These are phyloP conservation scores for Anhinga anhinga DNA, from an alignment of 2,113 vertebrate species.

Conservation along the genomic window DNA sequence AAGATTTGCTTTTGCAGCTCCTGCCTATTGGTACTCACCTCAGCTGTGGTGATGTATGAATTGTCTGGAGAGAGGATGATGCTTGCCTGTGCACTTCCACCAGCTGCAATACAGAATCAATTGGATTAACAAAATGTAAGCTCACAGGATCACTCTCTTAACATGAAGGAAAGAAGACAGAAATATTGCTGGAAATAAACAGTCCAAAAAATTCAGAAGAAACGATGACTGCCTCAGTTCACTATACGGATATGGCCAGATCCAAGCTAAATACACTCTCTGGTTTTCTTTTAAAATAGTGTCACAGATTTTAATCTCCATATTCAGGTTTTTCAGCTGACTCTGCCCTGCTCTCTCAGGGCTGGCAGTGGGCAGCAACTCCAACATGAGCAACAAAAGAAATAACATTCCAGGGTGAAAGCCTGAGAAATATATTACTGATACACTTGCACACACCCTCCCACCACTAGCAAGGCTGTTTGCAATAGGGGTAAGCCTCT, in stretches of 20 bases:
- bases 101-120: not conserved
- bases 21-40: not conserved
- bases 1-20: not conserved
- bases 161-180: not conserved
- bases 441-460: not conserved
- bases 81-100: not conserved
- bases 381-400: not conserved
- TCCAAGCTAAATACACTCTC: not conserved
- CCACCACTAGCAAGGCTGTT: not conserved
- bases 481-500: rapidly evolving
- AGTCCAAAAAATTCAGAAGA: not conserved
- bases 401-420: not conserved
- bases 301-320: not conserved
- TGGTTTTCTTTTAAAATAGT: not conserved
- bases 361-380: not conserved
- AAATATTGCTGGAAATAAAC: not conserved
- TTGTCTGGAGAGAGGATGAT: not conserved
- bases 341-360: not conserved
- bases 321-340: not conserved
- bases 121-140: not conserved
- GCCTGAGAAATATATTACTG: not conserved
- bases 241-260: not conserved
- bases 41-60: not conserved
- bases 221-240: not conserved
- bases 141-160: not conserved